Conservation (phyloP, 2,113 vertebrate genomes). For the Myrmophylax atrothorax region DNA sequence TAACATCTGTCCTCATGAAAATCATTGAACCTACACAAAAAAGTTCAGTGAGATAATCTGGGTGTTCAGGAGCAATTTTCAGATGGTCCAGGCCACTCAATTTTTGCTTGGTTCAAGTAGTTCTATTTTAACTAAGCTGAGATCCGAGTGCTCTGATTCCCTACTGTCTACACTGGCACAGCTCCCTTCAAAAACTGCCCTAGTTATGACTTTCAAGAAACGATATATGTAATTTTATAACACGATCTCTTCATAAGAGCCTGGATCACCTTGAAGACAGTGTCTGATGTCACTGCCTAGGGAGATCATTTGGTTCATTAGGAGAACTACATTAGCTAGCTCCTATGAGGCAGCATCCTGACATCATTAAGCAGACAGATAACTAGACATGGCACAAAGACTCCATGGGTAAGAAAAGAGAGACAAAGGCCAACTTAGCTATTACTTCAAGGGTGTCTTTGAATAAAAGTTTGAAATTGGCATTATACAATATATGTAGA, state of each 20-base stretch:
- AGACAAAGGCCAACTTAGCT: neutral
- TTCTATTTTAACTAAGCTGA: conserved; percentile 21
- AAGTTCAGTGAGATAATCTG: neutral
- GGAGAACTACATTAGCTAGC: neutral
- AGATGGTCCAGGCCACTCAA: neutral
- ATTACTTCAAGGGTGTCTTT: neutral
- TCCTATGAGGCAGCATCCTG: conserved; percentile 9
- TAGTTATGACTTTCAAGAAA: conserved; percentile 36
- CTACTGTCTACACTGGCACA: conserved; percentile 14
- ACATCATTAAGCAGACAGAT: conserved; percentile 5
- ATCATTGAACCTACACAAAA: neutral
- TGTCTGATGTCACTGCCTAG: conserved; percentile 42
- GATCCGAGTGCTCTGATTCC: conserved; percentile 18
- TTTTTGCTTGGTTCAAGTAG: conserved; percentile 4
- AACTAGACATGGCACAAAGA: neutral
- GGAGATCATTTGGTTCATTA: conserved; percentile 41
- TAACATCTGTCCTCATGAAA: neutral
- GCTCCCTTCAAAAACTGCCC: conserved; percentile 46
- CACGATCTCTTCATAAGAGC: conserved; percentile 26
- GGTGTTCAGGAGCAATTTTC: conserved; percentile 20
- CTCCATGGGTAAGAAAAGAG: neutral
- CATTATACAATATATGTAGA: neutral
- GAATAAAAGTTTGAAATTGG: neutral
- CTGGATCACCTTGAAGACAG: conserved; percentile 41
- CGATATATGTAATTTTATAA: neutral